Evolutionary conservation across 2,113 vertebrate genomes (phyloP).

Genomic region (Cranoglanis bouderius): DNA sequence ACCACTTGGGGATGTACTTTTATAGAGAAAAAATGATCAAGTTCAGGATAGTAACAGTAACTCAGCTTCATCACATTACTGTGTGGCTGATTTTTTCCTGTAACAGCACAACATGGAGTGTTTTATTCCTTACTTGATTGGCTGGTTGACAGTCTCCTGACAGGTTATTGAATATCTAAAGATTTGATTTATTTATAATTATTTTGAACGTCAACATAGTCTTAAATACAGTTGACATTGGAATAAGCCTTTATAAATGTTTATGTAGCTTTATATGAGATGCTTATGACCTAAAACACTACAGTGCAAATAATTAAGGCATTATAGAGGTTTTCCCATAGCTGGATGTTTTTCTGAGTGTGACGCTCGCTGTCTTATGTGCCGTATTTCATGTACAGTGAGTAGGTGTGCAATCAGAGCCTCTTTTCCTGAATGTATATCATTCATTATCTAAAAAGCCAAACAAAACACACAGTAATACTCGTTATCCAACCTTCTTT

Average conservation of each 20-base stretch:
- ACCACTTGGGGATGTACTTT: not conserved
- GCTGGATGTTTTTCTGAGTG: not conserved
- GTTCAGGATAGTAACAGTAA: too few species aligned
- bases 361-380: not conserved
- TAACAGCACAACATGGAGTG: not conserved
- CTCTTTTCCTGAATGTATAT: conserved; percentile 1
- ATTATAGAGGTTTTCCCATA: not conserved
- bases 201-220: not conserved
- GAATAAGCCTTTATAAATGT: not conserved
- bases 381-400: not conserved
- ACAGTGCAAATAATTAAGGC: not conserved
- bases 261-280: not conserved
- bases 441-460: conserved; percentile 6
- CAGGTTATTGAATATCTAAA: not conserved
- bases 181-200: not conserved
- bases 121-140: not conserved
- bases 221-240: not conserved
- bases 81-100: not conserved
- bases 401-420: not conserved
- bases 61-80: not conserved
- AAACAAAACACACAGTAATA: conserved; percentile 33
- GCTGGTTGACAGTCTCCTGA: too few species aligned
- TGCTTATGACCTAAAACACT: not conserved
- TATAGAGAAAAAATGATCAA: too few species aligned
- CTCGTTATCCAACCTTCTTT: conserved; percentile 45